Evolutionary conservation across 1,140 invertebrate genomes (phyloP).

Genomic region (Scaptodrosophila lebanonensis): DNA sequence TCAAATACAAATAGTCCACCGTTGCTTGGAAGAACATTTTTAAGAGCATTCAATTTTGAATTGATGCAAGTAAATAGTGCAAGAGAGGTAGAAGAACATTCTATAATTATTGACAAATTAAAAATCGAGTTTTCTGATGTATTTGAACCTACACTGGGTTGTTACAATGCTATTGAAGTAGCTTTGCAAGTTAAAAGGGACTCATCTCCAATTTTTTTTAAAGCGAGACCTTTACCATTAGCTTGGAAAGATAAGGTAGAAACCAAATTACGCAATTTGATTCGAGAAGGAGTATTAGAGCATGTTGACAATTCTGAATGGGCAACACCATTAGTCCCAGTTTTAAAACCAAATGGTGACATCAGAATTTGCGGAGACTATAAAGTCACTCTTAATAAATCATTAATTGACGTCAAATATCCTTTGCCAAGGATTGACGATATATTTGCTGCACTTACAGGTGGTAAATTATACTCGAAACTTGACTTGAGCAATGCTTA

Average conservation of each 20-base stretch:
- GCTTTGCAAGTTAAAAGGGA: not conserved
- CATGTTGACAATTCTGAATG: constrained; percentile 60
- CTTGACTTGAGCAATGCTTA: constrained; percentile 74
- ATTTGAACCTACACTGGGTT: not conserved
- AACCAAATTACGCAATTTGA: no score
- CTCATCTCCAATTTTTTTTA: constrained; percentile 8
- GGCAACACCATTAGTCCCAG: constrained; percentile 74
- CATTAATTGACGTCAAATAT: constrained; percentile 51
- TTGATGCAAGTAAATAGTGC: constrained; percentile 3
- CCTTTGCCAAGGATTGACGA: constrained; percentile 3
- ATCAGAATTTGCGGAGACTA: constrained; percentile 78
- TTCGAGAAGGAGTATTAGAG: no score
- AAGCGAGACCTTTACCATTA: constrained; percentile 23
- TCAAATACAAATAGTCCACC: constrained; percentile 6
- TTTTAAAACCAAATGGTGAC: constrained; percentile 70
- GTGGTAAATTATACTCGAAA: constrained; percentile 60
- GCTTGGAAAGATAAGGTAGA: no score
- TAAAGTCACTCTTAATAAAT: constrained; percentile 72
- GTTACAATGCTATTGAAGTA: not conserved
- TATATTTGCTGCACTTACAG: no score
- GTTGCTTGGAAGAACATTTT: constrained; percentile 17
- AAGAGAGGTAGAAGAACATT: not conserved
- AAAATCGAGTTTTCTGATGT: no score
- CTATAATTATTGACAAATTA: not conserved
- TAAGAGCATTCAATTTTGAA: constrained; percentile 14